Conservation (phyloP, 2,113 vertebrate genomes). For the Hippocampus abdominalis region DNA sequence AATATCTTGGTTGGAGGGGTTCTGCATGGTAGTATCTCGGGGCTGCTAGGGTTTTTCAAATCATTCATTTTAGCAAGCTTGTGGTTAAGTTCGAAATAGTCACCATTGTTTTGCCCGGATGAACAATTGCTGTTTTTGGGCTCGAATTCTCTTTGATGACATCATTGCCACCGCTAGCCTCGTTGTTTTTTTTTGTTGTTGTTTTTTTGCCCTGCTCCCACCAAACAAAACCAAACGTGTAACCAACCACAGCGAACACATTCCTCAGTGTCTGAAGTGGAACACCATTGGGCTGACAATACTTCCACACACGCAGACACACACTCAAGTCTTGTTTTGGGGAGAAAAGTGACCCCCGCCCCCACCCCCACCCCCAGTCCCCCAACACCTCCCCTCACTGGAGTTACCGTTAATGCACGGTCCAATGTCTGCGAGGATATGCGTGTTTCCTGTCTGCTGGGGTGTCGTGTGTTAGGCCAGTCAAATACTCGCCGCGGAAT, state of each 20-base stretch:
- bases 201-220: not conserved
- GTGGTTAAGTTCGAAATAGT: too few relatives aligned
- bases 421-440: constrained; percentile 10
- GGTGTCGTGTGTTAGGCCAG: constrained; percentile 41
- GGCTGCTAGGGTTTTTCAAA: too few relatives aligned
- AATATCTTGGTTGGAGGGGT: too few relatives aligned
- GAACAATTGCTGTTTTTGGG: too few relatives aligned
- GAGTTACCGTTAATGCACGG: constrained; percentile 35
- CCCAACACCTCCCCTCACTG: not conserved
- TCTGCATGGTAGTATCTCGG: too few relatives aligned
- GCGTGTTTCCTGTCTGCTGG: constrained; percentile 40
- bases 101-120: too few relatives aligned
- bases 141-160: not conserved
- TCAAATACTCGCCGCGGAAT: constrained; percentile 50
- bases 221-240: constrained; percentile 34
- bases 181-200: not conserved
- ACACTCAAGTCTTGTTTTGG: constrained; percentile 27
- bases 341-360: constrained; percentile 39
- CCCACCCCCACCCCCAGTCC: too few relatives aligned
- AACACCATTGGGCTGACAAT: constrained; percentile 38
- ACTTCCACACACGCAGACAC: constrained; percentile 18
- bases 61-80: too few relatives aligned
- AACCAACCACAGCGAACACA: constrained; percentile 37
- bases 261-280: constrained; percentile 51
- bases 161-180: not conserved